Evolutionary conservation across 2,113 vertebrate genomes (phyloP).

Genomic region (Cheilinus undulatus): DNA sequence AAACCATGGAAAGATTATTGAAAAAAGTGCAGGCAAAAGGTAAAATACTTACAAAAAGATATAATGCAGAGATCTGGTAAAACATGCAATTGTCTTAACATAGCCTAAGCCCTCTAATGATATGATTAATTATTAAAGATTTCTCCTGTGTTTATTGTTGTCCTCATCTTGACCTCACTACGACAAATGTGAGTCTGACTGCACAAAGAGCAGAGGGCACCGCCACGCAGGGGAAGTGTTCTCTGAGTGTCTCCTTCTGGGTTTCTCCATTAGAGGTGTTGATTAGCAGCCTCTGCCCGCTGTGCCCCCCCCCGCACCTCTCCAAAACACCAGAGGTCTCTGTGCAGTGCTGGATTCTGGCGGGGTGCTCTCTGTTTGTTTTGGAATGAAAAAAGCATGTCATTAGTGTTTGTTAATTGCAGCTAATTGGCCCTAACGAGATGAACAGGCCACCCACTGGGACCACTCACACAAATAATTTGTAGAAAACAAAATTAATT

Average conservation of each 20-base stretch:
- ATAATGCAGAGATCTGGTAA: background rate
- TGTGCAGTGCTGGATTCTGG: constrained; percentile 71
- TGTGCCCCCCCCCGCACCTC: constrained; percentile 50
- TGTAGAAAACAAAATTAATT: constrained; percentile 99
- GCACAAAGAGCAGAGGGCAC: constrained; percentile 32
- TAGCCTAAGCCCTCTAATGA: background rate
- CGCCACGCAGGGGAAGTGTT: constrained; percentile 10
- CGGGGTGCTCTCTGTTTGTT: constrained; percentile 80
- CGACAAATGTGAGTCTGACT: constrained; percentile 16
- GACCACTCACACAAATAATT: constrained; percentile 98
- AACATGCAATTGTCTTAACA: background rate
- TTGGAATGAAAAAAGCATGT: constrained; percentile 89
- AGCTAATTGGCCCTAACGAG: constrained; percentile 99
- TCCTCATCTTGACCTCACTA: constrained; percentile 10
- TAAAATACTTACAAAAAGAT: no score
- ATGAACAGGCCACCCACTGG: constrained; percentile 99
- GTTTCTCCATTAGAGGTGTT: constrained; percentile 56
- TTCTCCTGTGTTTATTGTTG: background rate
- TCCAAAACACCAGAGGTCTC: constrained; percentile 65
- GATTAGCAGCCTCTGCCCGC: constrained; percentile 53
- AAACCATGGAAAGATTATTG: no score
- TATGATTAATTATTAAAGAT: background rate
- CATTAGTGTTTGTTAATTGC: constrained; percentile 99
- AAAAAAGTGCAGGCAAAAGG: no score
- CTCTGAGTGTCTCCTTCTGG: constrained; percentile 53